phyloP scores from a whole-genome alignment of 2,888 invertebrate species.

The Melipona beecheii region DNA sequence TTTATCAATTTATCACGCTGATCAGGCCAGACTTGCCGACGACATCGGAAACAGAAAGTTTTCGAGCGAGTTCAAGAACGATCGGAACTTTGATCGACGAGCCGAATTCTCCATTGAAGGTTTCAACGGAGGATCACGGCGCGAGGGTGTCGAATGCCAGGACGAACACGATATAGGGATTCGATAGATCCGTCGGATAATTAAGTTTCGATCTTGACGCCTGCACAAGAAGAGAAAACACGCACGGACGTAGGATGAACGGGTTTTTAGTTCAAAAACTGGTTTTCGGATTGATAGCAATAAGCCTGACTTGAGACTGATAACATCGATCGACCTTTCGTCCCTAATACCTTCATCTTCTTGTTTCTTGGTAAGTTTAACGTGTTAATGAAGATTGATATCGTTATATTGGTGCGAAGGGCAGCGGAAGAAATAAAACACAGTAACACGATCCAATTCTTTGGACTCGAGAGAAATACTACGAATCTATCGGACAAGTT shows the following conservation, averaged over 20 bases:
- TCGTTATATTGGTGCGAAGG: neutral
- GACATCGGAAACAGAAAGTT: neutral
- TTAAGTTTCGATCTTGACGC: constrained; percentile 48
- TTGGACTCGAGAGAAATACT: neutral
- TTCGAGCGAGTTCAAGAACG: neutral
- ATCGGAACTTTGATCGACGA: neutral
- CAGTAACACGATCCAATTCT: neutral
- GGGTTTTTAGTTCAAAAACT: neutral
- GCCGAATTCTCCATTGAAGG: neutral
- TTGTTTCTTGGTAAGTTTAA: neutral
- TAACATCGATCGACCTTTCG: neutral
- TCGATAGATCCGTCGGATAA: constrained; percentile 28
- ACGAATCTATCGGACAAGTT: neutral
- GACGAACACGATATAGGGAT: constrained; percentile 8
- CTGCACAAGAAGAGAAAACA: constrained; percentile 9
- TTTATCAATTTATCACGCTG: neutral
- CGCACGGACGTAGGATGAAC: neutral
- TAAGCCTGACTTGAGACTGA: neutral
- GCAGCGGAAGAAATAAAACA: neutral
- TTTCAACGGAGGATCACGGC: neutral
- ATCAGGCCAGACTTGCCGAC: neutral
- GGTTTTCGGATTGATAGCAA: constrained; percentile 12
- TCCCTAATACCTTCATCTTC: neutral
- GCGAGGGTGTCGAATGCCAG: constrained; percentile 6
- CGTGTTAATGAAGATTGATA: constrained; percentile 5